These are phyloP conservation scores for Catamblyrhynchus diadema DNA, from an alignment of 2,797 vertebrate genomes.

Conservation along the genomic window DNA sequence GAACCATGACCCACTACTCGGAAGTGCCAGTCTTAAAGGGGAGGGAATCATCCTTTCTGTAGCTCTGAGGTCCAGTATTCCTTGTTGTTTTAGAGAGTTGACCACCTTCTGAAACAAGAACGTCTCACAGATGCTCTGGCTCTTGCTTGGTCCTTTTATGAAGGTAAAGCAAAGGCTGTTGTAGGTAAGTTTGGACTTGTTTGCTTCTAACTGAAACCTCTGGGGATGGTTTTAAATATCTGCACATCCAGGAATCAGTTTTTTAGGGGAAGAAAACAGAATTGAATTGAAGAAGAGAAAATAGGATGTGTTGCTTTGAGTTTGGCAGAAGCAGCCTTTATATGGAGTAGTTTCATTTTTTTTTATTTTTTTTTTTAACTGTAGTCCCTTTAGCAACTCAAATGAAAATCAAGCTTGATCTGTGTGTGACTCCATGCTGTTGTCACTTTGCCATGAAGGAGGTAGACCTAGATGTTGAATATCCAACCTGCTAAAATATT, in stretches of 20 bases:
- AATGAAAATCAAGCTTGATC: not conserved
- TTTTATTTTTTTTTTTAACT: not conserved
- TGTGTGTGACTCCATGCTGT: not conserved
- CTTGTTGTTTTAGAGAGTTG: constrained; percentile 82
- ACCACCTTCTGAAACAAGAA: constrained; percentile 91
- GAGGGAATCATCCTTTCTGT: not conserved
- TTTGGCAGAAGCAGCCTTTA: not conserved
- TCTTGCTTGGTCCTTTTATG: constrained; percentile 95
- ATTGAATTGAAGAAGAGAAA: not conserved
- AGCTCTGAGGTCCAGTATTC: not conserved
- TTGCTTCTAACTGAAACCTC: not conserved
- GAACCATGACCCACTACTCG: not conserved
- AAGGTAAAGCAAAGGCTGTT: constrained; percentile 95
- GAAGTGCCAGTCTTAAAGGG: not conserved
- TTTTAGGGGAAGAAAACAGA: not conserved
- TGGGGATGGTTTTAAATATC: not conserved
- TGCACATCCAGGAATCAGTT: not conserved
- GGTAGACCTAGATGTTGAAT: not conserved
- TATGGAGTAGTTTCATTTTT: not conserved
- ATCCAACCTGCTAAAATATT: not conserved
- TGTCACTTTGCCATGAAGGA: not conserved
- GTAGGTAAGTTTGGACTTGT: constrained; percentile 80
- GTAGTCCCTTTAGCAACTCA: not conserved
- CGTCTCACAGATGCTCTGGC: constrained; percentile 89
- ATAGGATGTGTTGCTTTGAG: not conserved